Base-by-base conservation (phyloP, 2,113 vertebrate genomes). In the Pleuronectes platessa region DNA sequence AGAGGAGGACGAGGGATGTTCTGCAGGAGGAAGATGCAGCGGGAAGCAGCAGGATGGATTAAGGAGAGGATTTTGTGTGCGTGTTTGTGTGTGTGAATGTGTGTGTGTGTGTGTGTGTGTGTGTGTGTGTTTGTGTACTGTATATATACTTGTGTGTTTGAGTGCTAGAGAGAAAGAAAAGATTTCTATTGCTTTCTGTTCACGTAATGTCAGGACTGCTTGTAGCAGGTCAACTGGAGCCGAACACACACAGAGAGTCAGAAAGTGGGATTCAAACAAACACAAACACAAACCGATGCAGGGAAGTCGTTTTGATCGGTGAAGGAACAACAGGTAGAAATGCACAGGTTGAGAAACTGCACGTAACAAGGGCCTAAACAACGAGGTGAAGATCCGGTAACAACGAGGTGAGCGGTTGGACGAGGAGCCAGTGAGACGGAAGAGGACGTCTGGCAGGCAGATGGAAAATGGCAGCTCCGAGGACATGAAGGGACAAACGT, bases 31-130 rank as follows among this genome's bases (percentile, higher is more conserved):
- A 55, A 26, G 63, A 58, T 2, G 1, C 26, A 21, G 67, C 53
- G 9, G 68, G 20, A 49, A 60, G 61, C 76, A 80, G 81, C 51
- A 71, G 84, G 66, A 18, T 60, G 71, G 84, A 83, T 83, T 83
- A 74, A 61, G 69, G 53, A 47, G 70, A 61, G 85, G 78, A 71
- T 81, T 68, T 55, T 26, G 37, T 51, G 54, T 27, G 14, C 37
- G 60, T 56, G 31, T 35, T 35, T 49, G 37, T 20, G 60, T 59
- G 51, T 18, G 26, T 68, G 23, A 37, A 53, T 56, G 31, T 35
- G 53, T 49, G 47, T 20, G 60, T 59, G 51, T 18, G 26, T 68
- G 23, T 49, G 60, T 56, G 31, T 35, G 53, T 47, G 47, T 18
- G 60, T 59, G 51, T 17, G 26, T 68, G 23, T 49, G 59, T 56